A percentile compares a stretch with the other conserved stretches of the same genome.
Evolutionary conservation across 1,140 invertebrate genomes (phyloP).

Genomic region (Anoplophora glabripennis): DNA sequence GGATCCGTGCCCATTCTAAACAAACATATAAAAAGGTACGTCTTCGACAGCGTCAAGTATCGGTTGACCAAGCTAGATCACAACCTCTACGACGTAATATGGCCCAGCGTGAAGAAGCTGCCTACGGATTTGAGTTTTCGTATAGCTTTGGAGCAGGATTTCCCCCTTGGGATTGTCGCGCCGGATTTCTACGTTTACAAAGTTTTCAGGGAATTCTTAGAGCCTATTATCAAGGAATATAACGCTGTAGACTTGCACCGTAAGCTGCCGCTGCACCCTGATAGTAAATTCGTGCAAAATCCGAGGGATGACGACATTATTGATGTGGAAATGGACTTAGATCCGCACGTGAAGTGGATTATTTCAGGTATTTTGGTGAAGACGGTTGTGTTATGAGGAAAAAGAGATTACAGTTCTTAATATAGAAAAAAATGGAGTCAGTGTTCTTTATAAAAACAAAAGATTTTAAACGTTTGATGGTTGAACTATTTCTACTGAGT

Average conservation of each 20-base stretch:
- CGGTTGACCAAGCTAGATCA: conserved; percentile 72
- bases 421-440: too few species aligned
- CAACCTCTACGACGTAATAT: conserved; percentile 76
- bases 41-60: conserved; percentile 68
- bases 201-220: conserved; percentile 73
- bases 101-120: conserved; percentile 73
- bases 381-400: not conserved
- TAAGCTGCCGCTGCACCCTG: conserved; percentile 61
- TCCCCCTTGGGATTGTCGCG: conserved; percentile 67
- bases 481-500: too few species aligned
- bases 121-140: conserved; percentile 52
- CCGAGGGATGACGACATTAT: conserved; percentile 27
- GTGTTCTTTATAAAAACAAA: too few species aligned
- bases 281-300: conserved; percentile 53
- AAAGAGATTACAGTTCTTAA: too few species aligned
- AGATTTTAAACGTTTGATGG: too few species aligned
- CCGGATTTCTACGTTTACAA: conserved; percentile 81
- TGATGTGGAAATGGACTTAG: conserved; percentile 63
- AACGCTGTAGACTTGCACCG: conserved; percentile 66
- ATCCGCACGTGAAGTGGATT: conserved; percentile 70
- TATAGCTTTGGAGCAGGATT: conserved; percentile 60
- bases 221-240: conserved; percentile 75
- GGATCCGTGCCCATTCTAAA: conserved; percentile 9
- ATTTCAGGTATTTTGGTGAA: conserved; percentile 50
- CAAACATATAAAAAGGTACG: conserved; percentile 52